A percentile compares a stretch with the other conserved stretches of the same genome.
Evolutionary conservation across 2,113 vertebrate genomes (phyloP).

Genomic region (Zosterops hypoxanthus): DNA sequence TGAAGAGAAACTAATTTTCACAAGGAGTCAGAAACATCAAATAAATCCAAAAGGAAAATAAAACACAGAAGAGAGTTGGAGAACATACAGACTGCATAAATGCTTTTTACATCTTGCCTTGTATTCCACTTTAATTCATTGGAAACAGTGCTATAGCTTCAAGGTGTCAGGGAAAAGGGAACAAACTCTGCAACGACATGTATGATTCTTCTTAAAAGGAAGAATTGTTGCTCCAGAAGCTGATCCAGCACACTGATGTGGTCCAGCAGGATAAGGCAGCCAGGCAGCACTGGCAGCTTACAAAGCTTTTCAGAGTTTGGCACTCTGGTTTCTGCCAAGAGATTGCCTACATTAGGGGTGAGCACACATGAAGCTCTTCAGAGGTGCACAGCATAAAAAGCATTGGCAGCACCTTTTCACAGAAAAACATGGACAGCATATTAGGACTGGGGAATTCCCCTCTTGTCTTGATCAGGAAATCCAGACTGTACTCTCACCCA

Average conservation of each 20-base stretch:
- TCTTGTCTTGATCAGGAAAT: not conserved
- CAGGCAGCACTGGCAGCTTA: not conserved
- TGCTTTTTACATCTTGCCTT: not conserved
- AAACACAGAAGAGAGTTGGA: not conserved
- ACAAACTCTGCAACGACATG: not conserved
- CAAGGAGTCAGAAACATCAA: conserved; percentile 12
- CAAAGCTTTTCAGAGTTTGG: not conserved
- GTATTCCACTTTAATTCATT: not conserved
- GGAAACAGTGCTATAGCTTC: not conserved
- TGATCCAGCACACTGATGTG: not conserved
- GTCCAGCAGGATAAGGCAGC: not conserved
- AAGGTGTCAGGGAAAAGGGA: not conserved
- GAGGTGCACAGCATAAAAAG: not conserved
- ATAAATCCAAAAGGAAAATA: conserved; percentile 17
- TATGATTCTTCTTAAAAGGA: not conserved
- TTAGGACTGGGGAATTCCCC: not conserved
- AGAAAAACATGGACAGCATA: not conserved
- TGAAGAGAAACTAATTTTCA: conserved; percentile 1
- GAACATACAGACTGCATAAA: not conserved
- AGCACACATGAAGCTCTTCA: not conserved
- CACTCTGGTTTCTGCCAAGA: not conserved
- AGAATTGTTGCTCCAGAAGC: not conserved
- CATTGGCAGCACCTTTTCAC: not conserved
- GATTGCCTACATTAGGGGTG: not conserved
- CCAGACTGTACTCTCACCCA: not conserved